Evolutionary conservation across 1,140 invertebrate species (phyloP).

Genomic region (Lordiphosa mommai): DNA sequence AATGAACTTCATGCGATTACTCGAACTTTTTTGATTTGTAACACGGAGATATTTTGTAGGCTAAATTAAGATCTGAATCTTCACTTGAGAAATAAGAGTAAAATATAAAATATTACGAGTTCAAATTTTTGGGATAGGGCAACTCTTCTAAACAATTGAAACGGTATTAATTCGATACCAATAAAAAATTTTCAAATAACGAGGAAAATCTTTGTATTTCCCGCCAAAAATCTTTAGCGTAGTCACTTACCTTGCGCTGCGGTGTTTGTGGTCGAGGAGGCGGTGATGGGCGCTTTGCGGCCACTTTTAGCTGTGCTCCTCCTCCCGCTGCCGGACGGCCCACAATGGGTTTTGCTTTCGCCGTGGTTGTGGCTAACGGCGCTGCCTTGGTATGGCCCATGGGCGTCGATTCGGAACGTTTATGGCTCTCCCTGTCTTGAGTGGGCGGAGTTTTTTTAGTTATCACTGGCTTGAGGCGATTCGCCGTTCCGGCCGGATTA

Average conservation of each 20-base stretch:
- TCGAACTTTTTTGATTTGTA: too few species aligned
- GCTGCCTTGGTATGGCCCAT: slow-evolving; percentile 1
- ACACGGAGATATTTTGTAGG: too few species aligned
- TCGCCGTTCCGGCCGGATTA: slow-evolving; percentile 11
- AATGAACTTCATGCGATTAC: too few species aligned
- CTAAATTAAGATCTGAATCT: too few species aligned
- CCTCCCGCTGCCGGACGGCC: not conserved
- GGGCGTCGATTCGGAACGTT: not conserved
- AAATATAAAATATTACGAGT: too few species aligned
- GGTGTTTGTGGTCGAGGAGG: not conserved
- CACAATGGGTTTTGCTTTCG: not conserved
- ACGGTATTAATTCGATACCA: too few species aligned
- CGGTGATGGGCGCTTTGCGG: too few species aligned
- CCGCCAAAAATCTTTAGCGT: not conserved
- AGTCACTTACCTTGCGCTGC: slow-evolving; percentile 19
- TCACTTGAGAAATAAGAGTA: too few species aligned
- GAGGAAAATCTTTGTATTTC: not conserved
- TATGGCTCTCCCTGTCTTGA: not conserved
- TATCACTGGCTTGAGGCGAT: slow-evolving; percentile 48
- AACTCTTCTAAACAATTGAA: too few species aligned
- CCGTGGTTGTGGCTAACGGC: not conserved
- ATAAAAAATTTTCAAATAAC: too few species aligned
- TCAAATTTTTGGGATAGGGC: too few species aligned
- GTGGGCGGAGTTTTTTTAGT: slow-evolving; percentile 43
- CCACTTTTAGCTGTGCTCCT: too few species aligned